phyloP scores from a whole-genome alignment of 2,113 vertebrate species.

The Cyanoderma ruficeps region DNA sequence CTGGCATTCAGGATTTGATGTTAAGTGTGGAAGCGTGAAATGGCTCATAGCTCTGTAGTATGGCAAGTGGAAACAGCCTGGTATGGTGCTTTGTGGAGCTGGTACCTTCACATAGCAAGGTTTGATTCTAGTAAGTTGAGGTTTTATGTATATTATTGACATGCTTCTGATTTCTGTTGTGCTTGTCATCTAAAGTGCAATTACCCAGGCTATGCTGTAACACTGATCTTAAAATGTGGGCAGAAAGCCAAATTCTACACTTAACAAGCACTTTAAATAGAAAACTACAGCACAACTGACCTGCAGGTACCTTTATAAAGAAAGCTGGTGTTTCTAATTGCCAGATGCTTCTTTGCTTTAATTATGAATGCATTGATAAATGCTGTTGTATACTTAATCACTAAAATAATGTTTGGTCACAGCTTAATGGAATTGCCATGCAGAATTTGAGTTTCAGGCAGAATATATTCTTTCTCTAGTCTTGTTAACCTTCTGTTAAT shows the following conservation, averaged over 20 bases:
- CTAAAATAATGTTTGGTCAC: not conserved
- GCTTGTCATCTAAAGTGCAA: not conserved
- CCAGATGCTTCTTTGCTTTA: not conserved
- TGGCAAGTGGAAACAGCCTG: not conserved
- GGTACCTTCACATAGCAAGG: not conserved
- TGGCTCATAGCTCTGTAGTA: not conserved
- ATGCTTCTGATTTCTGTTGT: not conserved
- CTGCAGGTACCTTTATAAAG: conserved; percentile 5
- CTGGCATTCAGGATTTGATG: not conserved
- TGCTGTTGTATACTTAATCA: not conserved
- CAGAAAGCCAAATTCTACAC: conserved; percentile 20
- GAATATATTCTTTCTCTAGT: not conserved
- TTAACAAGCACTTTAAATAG: conserved; percentile 41
- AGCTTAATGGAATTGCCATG: not conserved
- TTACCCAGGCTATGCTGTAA: conserved; percentile 13
- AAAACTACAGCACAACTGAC: conserved; percentile 6
- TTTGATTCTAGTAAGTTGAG: not conserved
- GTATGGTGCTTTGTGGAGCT: not conserved
- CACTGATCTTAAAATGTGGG: not conserved
- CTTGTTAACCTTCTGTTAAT: not conserved
- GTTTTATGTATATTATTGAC: not conserved
- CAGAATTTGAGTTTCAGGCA: not conserved
- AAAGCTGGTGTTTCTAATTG: not conserved
- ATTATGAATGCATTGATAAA: not conserved
- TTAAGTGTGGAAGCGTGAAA: not conserved